These are phyloP conservation scores for Neosilurus hyrtlii DNA, from an alignment of 2,797 vertebrate genomes.

Conservation along the genomic window DNA sequence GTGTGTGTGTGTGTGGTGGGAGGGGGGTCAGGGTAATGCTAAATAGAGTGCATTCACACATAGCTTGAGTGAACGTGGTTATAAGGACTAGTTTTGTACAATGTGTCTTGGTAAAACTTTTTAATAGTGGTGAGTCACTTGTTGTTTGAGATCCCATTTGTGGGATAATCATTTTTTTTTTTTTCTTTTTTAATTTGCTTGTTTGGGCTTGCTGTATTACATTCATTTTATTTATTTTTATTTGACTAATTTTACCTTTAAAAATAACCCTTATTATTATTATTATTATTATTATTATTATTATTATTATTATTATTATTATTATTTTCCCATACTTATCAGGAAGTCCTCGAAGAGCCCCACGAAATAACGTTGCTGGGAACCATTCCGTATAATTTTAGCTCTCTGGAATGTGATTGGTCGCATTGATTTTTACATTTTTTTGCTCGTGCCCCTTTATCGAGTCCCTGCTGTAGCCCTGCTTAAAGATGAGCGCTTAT, in stretches of 20 bases:
- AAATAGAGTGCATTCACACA: slow-evolving; percentile 79
- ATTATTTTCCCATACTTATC: slow-evolving; percentile 48
- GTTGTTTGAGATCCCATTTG: slow-evolving; percentile 72
- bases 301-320: slow-evolving; percentile 29
- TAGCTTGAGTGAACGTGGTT: slow-evolving; percentile 81
- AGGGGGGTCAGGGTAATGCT: slow-evolving; percentile 58
- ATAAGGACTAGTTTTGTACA: slow-evolving; percentile 86
- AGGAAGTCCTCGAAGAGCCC: slow-evolving; percentile 36
- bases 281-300: too few species aligned
- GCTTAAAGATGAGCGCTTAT: slow-evolving; percentile 61
- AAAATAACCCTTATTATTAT: slow-evolving; percentile 67
- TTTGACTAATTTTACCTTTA: slow-evolving; percentile 57
- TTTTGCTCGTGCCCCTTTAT: slow-evolving; percentile 48
- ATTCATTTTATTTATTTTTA: slow-evolving; percentile 61
- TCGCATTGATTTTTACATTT: slow-evolving; percentile 50
- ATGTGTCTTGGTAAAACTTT: slow-evolving; percentile 84
- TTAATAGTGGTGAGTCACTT: slow-evolving; percentile 81
- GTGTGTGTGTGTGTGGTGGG: not conserved
- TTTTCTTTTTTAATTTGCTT: slow-evolving; percentile 77
- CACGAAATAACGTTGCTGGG: slow-evolving; percentile 43
- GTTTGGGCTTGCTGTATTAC: slow-evolving; percentile 72
- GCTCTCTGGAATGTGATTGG: slow-evolving; percentile 50
- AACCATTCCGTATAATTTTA: slow-evolving; percentile 41
- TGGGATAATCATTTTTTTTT: slow-evolving; percentile 73
- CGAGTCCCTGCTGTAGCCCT: slow-evolving; percentile 56